phyloP scores from a whole-genome alignment of 2,888 invertebrate genomes.

The Melieria crassipennis region DNA sequence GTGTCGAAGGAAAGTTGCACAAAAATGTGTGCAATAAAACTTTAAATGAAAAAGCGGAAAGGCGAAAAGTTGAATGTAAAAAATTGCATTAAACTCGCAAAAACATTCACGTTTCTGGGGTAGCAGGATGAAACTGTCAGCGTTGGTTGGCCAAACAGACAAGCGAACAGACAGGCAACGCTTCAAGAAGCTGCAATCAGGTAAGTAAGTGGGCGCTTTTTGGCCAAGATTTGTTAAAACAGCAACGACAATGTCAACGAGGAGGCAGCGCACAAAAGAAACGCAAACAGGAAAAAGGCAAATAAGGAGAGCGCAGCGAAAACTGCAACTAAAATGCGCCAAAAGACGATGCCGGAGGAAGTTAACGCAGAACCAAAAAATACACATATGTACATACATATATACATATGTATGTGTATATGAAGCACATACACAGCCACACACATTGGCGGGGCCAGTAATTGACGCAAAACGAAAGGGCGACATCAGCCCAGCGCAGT shows the following conservation, averaged over 20 bases:
- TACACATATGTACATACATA: not conserved
- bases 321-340: not conserved
- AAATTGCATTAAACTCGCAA: not conserved
- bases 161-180: too few species aligned
- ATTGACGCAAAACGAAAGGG: not conserved
- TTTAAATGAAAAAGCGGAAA: not conserved
- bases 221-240: too few species aligned
- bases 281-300: too few species aligned
- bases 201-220: too few species aligned
- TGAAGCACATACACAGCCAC: not conserved
- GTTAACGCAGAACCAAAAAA: not conserved
- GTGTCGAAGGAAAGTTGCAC: too few species aligned
- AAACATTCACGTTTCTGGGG: constrained; percentile 16
- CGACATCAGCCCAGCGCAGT: not conserved
- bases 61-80: not conserved
- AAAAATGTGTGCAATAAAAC: too few species aligned
- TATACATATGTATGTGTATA: not conserved
- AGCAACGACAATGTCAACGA: too few species aligned
- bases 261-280: too few species aligned
- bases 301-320: too few species aligned
- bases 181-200: too few species aligned
- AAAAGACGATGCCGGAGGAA: not conserved
- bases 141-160: too few species aligned
- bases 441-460: not conserved
- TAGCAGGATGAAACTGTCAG: constrained; percentile 12